Base-by-base conservation (phyloP, 2,797 vertebrate species). In the Melanotaenia parkinsoni region DNA sequence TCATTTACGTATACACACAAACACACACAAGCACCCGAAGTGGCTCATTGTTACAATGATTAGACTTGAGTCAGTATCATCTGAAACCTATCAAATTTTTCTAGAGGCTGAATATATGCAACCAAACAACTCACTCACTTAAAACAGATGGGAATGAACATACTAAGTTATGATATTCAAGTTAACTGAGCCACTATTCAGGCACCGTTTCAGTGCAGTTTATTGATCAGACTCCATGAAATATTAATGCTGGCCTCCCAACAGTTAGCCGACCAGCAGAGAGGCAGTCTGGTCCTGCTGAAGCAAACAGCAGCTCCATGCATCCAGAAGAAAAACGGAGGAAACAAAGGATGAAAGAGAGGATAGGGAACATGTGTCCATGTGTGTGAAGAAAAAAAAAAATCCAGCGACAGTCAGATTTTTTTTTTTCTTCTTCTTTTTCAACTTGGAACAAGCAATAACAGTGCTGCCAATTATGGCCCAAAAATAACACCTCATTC, bases 191-290 rank as follows among this genome's bases (percentile, higher is more conserved):
- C 67, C 38, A 57, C 80, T 33, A 89, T 83, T 86, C 77, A 75
- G 75, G 73, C 86, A 85, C 85, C 89, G 89, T 91, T 91, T 92
- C 87, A 86, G 72, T 88, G 77, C 60, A 76, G 74, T 78, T 90
- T 84, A 92, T 93, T 58, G 67, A 94, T 93, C 83, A 87, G 77
- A 67, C 67, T 79, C 71, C 63, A 86, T 93, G 73, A 94, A 92
- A 91, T 91, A 94, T 91, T 86, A 90, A 94, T 80, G 56, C 69
- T 77, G 74, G 79, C 87, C 83, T 86, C 84, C 87, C 79, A 91
- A 75, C 83, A 80, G 70, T 80, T 76, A 84, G 77, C 82, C 75
- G 78, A 82, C 78, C 84, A 76, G 78, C 64, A 80, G 74, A 84
- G 50, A 87, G 58, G 32, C 70, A 78, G 66, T 45, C 71, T 80